A percentile compares a stretch with the other conserved stretches of the same genome.
Evolutionary conservation across 2,113 vertebrate species (phyloP).

Genomic region (Chionis minor): DNA sequence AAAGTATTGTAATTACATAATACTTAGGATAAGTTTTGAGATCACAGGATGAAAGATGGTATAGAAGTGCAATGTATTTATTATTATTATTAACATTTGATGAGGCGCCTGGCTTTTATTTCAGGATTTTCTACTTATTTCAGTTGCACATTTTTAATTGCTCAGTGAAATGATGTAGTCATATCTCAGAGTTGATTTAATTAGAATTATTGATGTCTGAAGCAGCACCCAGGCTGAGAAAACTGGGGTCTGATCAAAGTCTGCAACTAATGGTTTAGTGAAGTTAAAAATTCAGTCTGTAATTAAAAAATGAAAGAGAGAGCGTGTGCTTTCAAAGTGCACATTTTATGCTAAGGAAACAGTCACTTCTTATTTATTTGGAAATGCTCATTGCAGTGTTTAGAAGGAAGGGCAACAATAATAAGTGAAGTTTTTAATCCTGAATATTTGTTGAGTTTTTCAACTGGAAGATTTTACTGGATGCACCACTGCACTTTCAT

Average conservation of each 20-base stretch:
- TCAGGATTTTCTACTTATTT: constrained; percentile 47
- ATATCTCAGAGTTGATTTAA: constrained; percentile 63
- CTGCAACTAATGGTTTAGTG: constrained; percentile 29
- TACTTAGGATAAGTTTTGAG: background rate
- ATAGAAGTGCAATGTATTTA: background rate
- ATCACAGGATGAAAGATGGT: background rate
- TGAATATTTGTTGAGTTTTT: background rate
- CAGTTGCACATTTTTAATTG: constrained; percentile 70
- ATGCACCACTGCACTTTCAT: background rate
- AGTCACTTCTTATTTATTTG: background rate
- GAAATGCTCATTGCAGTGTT: background rate
- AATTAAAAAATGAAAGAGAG: constrained; percentile 44
- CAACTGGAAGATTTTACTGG: background rate
- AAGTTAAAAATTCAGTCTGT: constrained; percentile 34
- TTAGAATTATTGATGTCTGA: constrained; percentile 72
- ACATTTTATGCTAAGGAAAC: background rate
- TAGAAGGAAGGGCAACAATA: background rate
- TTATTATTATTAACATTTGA: constrained; percentile 27
- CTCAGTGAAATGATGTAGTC: constrained; percentile 30
- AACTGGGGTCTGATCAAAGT: constrained; percentile 61
- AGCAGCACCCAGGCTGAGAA: constrained; percentile 44
- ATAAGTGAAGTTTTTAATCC: background rate
- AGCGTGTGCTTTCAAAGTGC: background rate
- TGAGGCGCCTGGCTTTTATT: constrained; percentile 29
- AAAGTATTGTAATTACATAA: background rate